Conservation (phyloP, 2,888 invertebrate genomes). For the Leptopterna dolabrata region DNA sequence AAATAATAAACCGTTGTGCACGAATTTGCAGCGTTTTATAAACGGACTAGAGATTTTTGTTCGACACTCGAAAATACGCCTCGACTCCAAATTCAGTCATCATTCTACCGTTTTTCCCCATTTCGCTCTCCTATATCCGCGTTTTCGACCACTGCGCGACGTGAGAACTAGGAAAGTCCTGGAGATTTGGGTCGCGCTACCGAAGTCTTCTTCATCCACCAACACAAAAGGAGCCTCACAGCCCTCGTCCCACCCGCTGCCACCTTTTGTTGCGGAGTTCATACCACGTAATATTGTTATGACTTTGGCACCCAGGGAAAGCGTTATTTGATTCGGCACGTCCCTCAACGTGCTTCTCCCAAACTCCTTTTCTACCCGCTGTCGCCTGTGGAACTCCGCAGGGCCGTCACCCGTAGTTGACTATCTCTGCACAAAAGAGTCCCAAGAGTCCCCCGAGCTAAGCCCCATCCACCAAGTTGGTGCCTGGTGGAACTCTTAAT, state of each 20-base stretch:
- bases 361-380: neutral
- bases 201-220: neutral
- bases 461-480: neutral
- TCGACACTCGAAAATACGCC: too few species aligned
- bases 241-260: neutral
- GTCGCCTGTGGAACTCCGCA: neutral
- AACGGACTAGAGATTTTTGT: too few species aligned
- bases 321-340: constrained; percentile 30
- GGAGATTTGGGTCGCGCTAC: neutral
- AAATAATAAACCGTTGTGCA: too few species aligned
- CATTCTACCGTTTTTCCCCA: too few species aligned
- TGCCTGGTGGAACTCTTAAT: neutral
- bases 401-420: neutral
- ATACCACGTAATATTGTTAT: constrained; percentile 34
- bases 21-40: too few species aligned
- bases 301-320: neutral
- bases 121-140: too few species aligned
- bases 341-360: constrained; percentile 9
- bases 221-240: neutral
- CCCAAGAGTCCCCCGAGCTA: neutral
- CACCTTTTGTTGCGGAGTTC: constrained; percentile 8
- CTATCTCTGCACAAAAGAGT: neutral
- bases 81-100: too few species aligned
- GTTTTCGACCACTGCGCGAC: neutral
- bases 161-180: neutral